phyloP scores from a whole-genome alignment of 2,888 invertebrate genomes.

The Endotricha flammealis region DNA sequence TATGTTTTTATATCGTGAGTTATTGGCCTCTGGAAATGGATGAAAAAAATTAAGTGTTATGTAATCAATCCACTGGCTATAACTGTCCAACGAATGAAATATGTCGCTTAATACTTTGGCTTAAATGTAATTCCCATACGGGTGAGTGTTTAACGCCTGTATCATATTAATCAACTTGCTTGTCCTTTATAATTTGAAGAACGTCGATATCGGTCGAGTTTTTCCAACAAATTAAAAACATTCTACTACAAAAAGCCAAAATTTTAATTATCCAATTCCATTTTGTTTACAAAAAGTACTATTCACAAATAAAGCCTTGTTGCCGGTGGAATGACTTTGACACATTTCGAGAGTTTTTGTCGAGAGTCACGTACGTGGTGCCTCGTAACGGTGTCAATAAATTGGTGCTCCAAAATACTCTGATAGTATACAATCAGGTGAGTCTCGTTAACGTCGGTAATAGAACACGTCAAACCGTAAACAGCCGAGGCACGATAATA shows the following conservation, averaged over 20 bases:
- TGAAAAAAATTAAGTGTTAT: conserved; percentile 23
- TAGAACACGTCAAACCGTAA: conserved; percentile 33
- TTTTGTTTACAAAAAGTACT: conserved; percentile 5
- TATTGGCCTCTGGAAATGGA: conserved; percentile 11
- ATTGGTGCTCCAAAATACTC: conserved; percentile 27
- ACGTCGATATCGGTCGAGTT: conserved; percentile 1
- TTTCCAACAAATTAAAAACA: neutral
- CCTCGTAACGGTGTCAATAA: conserved; percentile 40
- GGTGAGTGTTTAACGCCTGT: conserved; percentile 40
- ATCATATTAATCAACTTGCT: conserved; percentile 37
- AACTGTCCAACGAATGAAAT: conserved; percentile 45
- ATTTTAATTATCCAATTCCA: conserved; percentile 27
- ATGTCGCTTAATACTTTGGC: conserved; percentile 30
- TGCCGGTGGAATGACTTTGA: conserved; percentile 25
- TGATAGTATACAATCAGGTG: conserved; percentile 29
- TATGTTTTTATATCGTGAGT: conserved; percentile 24
- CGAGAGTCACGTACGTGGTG: conserved; percentile 31
- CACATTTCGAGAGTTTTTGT: conserved; percentile 36
- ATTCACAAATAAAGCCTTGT: conserved; percentile 4
- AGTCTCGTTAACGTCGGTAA: conserved; percentile 44
- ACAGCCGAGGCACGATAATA: conserved; percentile 34
- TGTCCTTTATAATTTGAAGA: conserved; percentile 32
- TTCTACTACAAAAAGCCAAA: neutral
- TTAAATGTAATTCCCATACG: conserved; percentile 36
- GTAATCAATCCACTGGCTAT: conserved; percentile 39